Percentiles rank a stretch among this genome's conserved stretches.
These are phyloP conservation scores for Nemapogon koenigi DNA, from an alignment of 2,888 invertebrate species.

Conservation along the genomic window DNA sequence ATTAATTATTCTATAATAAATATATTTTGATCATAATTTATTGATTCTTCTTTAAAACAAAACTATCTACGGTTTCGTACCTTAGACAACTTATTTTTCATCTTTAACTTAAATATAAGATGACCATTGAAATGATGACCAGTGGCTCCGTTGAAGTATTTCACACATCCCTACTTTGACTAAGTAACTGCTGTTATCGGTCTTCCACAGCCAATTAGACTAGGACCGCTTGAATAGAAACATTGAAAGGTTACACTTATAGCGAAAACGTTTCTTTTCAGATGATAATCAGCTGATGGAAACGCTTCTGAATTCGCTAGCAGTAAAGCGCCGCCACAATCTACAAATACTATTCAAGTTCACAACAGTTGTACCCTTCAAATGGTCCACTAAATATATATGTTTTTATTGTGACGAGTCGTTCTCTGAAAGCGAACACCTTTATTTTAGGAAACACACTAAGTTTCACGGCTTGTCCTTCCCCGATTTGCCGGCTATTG, in stretches of 20 bases:
- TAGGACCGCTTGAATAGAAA: too few relatives aligned
- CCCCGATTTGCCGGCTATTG: slow-evolving; percentile 31
- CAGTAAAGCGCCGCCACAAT: slow-evolving; percentile 34
- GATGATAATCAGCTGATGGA: slow-evolving; percentile 33
- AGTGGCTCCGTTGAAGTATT: too few relatives aligned
- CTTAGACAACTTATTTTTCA: too few relatives aligned
- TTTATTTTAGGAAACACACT: slow-evolving; percentile 32
- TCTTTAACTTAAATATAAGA: too few relatives aligned
- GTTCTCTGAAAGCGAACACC: slow-evolving; percentile 24
- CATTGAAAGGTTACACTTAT: slow-evolving; percentile 47
- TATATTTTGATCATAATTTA: too few relatives aligned
- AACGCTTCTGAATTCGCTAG: slow-evolving; percentile 17
- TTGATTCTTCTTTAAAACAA: too few relatives aligned
- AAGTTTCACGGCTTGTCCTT: slow-evolving; percentile 32
- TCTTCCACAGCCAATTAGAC: too few relatives aligned
- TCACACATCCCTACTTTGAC: too few relatives aligned
- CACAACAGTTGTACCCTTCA: slow-evolving; percentile 45
- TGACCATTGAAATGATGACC: too few relatives aligned
- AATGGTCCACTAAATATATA: slow-evolving; percentile 43
- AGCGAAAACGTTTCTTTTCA: slow-evolving; percentile 46
- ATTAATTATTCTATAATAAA: too few relatives aligned
- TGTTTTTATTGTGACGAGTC: slow-evolving; percentile 44
- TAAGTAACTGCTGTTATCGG: too few relatives aligned
- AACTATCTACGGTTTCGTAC: too few relatives aligned
- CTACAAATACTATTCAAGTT: slow-evolving; percentile 46